Percentiles rank a stretch among this genome's conserved stretches.
phyloP scores from a whole-genome alignment of 2,113 vertebrate species.

The Theropithecus gelada region DNA sequence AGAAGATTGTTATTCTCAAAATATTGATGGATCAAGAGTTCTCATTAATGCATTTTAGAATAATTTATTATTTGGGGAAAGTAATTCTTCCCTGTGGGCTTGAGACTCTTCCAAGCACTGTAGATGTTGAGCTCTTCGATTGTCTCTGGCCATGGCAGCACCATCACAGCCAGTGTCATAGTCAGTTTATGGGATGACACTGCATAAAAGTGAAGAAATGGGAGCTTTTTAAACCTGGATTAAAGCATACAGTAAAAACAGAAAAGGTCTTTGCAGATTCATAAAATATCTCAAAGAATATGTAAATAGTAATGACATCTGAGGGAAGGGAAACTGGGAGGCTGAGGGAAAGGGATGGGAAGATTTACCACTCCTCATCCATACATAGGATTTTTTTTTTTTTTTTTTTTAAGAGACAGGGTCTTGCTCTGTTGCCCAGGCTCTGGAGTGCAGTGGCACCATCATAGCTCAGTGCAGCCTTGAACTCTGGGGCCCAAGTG shows the following conservation, averaged over 20 bases:
- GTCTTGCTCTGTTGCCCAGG: not conserved
- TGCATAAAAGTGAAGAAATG: not conserved
- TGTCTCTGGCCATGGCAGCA: not conserved
- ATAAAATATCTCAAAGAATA: not conserved
- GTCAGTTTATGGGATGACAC: not conserved
- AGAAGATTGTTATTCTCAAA: constrained; percentile 8
- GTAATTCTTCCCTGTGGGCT: not conserved
- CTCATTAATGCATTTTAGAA: not conserved
- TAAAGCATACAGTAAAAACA: not conserved
- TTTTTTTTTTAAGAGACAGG: not conserved
- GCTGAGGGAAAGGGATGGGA: not conserved
- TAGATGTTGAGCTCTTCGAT: not conserved
- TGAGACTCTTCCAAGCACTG: not conserved
- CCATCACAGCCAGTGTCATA: not conserved
- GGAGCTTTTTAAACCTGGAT: not conserved
- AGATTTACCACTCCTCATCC: not conserved
- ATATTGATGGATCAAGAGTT: not conserved
- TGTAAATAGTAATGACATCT: not conserved
- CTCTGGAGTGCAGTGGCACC: not conserved
- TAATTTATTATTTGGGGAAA: not conserved
- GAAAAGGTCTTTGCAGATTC: not conserved
- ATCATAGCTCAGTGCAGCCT: not conserved
- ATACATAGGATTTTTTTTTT: not conserved
- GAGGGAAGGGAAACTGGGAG: not conserved
- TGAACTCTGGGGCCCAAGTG: not conserved